Conservation (phyloP, 2,113 vertebrate species). For the Cephalophus harveyi region DNA sequence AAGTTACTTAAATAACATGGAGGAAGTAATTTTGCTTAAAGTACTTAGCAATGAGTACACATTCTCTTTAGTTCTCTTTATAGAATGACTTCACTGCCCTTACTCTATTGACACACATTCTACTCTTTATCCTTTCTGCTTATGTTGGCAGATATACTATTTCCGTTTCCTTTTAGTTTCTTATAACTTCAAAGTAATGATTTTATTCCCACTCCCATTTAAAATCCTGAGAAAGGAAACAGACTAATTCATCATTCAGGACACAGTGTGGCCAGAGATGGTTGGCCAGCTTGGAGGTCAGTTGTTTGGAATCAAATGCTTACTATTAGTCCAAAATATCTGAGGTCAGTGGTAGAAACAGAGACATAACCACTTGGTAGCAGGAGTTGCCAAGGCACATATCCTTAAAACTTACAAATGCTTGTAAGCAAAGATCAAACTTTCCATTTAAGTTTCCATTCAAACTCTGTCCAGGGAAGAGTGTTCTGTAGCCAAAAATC, state of each 20-base stretch:
- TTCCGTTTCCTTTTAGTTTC: neutral
- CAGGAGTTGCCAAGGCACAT: neutral
- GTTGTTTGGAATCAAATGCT: neutral
- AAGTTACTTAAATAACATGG: neutral
- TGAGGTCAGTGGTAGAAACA: neutral
- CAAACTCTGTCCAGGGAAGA: neutral
- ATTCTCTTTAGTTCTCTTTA: neutral
- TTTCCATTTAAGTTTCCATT: neutral
- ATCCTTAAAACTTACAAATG: neutral
- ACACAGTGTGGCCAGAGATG: neutral
- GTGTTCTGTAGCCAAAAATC: neutral
- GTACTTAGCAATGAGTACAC: neutral
- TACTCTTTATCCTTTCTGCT: neutral
- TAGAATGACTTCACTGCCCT: neutral
- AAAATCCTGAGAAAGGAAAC: neutral
- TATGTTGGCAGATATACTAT: neutral
- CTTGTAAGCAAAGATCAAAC: neutral
- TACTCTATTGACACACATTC: accelerated
- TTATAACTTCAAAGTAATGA: neutral
- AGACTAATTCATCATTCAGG: neutral
- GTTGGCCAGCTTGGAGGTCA: neutral
- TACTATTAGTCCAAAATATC: neutral
- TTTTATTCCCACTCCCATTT: neutral
- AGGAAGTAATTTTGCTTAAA: neutral
- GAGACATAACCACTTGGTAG: neutral